Conservation (phyloP, 1,140 invertebrate genomes). For the Conus ventricosus region DNA sequence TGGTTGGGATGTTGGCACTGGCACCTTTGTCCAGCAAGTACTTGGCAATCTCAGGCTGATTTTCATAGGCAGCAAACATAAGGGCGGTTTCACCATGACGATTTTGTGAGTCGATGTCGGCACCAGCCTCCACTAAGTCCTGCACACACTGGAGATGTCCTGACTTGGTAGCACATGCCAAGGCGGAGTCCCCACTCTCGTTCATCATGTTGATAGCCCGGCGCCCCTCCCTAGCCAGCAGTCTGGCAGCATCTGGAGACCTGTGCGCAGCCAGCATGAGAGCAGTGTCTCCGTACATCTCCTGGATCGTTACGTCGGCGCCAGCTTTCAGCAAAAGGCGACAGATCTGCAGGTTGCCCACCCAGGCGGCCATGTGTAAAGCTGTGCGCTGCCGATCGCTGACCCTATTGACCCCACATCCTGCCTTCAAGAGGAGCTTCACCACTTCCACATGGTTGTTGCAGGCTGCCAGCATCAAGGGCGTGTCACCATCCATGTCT, state of each 20-base stretch:
- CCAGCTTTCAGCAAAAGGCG: slow-evolving; percentile 13
- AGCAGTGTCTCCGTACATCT: slow-evolving; percentile 43
- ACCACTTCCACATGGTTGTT: slow-evolving; percentile 41
- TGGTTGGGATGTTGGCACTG: slow-evolving; percentile 32
- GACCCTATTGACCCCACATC: slow-evolving; percentile 27
- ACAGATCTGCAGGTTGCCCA: slow-evolving; percentile 34
- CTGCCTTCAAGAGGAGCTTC: slow-evolving; percentile 20
- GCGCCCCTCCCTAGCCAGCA: not conserved
- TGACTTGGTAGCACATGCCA: slow-evolving; percentile 28
- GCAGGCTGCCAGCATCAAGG: slow-evolving; percentile 45
- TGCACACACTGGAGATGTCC: slow-evolving; percentile 26
- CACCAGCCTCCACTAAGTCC: slow-evolving; percentile 33
- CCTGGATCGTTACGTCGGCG: slow-evolving; percentile 27
- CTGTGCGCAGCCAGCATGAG: slow-evolving; percentile 46
- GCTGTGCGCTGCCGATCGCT: slow-evolving; percentile 33
- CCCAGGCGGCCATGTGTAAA: slow-evolving; percentile 37
- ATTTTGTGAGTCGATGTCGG: slow-evolving; percentile 31
- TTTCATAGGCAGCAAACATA: slow-evolving; percentile 32
- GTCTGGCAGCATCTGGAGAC: slow-evolving; percentile 14
- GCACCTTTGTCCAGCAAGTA: slow-evolving; percentile 26
- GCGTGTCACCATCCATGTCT: slow-evolving; percentile 45
- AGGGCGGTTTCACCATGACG: slow-evolving; percentile 40
- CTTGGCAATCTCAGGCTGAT: slow-evolving; percentile 25
- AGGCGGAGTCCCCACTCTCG: slow-evolving; percentile 34
- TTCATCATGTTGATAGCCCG: slow-evolving; percentile 18